phyloP scores from a whole-genome alignment of 2,797 vertebrate species.

The Gastrophryne carolinensis region DNA sequence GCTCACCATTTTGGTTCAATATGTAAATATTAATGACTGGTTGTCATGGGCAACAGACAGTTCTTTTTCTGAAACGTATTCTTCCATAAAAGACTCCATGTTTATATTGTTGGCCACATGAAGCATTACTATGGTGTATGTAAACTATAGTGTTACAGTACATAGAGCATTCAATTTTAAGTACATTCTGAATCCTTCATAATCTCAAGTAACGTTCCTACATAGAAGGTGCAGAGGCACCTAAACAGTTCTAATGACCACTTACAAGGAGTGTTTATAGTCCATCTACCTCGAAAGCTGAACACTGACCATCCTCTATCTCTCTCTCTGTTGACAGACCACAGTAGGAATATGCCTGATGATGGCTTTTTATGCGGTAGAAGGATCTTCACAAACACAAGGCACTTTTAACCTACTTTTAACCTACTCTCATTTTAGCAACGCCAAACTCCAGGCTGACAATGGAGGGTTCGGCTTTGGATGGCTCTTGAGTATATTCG shows the following conservation, averaged over 20 bases:
- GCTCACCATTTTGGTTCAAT: too few species aligned
- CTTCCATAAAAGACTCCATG: too few species aligned
- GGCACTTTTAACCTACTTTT: neutral
- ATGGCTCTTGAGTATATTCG: conserved; percentile 70
- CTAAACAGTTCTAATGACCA: neutral
- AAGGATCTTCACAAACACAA: neutral
- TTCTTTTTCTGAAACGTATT: too few species aligned
- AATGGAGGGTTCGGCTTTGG: conserved; percentile 84
- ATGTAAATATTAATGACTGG: neutral
- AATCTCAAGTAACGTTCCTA: neutral
- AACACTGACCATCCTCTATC: neutral
- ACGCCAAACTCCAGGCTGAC: conserved; percentile 94
- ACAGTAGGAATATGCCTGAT: neutral
- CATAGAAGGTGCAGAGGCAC: neutral
- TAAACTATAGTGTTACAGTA: neutral
- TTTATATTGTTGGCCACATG: too few species aligned
- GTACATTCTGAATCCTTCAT: neutral
- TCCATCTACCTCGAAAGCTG: neutral
- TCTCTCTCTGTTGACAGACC: neutral
- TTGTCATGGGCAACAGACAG: neutral
- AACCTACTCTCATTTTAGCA: conserved; percentile 91
- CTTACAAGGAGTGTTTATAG: neutral
- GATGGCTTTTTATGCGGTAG: neutral
- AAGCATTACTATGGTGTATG: neutral
- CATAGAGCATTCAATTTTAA: neutral